Evolutionary conservation across 2,888 invertebrate species (phyloP), one percentile per base, ranked within the genome.

Genomic region (Plemyria rubiginata): DNA sequence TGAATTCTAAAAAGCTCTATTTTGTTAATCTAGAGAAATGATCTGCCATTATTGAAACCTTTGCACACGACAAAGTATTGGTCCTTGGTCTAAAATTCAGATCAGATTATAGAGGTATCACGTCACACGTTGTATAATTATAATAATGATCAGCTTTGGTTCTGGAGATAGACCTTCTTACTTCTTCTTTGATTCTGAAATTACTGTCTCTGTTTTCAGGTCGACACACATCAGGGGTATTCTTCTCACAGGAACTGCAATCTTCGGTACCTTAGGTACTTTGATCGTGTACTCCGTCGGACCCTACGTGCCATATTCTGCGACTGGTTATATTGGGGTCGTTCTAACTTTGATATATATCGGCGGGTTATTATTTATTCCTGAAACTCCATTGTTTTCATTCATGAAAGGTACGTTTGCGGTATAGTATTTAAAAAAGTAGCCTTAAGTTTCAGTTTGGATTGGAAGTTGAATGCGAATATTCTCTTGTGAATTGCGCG

Each of bases 211-310:
- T 22, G 16, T n/a, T 77, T 77, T 36, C 68, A 86, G 85, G 28
- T 84, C 85, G 0, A 79, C 81, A 4, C 70, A 77, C 28, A 76
- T 83, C 0, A 68, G 85, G 70, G 85, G 85, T 0, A 71, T 80
- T 5, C 62, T 84, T 0, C 59, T 86, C 2, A 76, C 81, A 0
- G 65, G 67, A 0, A 73, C 79, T 0, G 83, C 77, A 4, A 69
- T 82, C 8, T 76, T 70, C 11, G 60, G 54, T 32, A 78, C 78
- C 2, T 4, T 77, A 1, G 85, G 84, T 0, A 71, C 71, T 0
- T 60, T 85, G 0, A 3, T 81, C 1, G 63, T 75, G 0, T 82
- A 74, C 38, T 62, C 74, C 0, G 65, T 76, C 0, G 82, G 78
- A 0, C 80, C 81, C 0, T 84, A 70, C 22, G 60, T 80, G 0